Evolutionary conservation across 2,797 vertebrate genomes (phyloP).

Genomic region (Galaxias olidus): DNA sequence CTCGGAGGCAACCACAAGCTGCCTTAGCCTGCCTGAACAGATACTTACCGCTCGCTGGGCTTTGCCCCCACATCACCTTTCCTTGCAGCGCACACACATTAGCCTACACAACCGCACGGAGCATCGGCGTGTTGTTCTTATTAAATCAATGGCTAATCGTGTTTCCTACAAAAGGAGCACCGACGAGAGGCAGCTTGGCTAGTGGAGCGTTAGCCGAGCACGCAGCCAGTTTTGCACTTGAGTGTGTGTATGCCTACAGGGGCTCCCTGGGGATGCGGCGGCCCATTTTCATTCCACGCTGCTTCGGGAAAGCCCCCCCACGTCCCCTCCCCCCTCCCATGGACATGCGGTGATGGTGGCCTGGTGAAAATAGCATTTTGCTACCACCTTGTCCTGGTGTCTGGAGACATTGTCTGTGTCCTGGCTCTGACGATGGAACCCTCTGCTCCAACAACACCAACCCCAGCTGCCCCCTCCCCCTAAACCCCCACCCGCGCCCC

Average conservation of each 20-base stretch:
- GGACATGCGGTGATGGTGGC: conserved; percentile 18
- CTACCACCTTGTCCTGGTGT: conserved; percentile 56
- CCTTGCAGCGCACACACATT: background rate
- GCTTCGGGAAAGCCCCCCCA: background rate
- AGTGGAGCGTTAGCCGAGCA: conserved; percentile 10
- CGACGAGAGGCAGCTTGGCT: conserved; percentile 17
- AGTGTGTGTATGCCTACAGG: conserved; percentile 5
- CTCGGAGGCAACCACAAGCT: conserved; percentile 34
- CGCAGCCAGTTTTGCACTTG: background rate
- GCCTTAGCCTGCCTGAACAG: conserved; percentile 53
- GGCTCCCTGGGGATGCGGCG: background rate
- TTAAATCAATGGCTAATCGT: conserved; percentile 13
- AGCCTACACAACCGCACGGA: conserved; percentile 36
- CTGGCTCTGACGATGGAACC: conserved; percentile 61
- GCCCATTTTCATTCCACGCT: background rate
- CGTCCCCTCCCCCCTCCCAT: background rate
- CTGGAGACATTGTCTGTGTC: conserved; percentile 64
- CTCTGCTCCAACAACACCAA: conserved; percentile 19
- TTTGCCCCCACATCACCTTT: conserved; percentile 28
- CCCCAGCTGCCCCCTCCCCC: conserved; percentile 34
- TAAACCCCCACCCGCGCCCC: conserved; percentile 26
- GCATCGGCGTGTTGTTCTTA: conserved; percentile 24
- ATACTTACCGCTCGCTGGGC: conserved; percentile 41
- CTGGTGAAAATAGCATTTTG: conserved; percentile 34
- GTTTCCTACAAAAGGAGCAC: conserved; percentile 24